Percentiles rank a stretch among this genome's conserved stretches.
These are phyloP conservation scores for Rhea americana DNA, from an alignment of 2,113 vertebrate species.

Conservation along the genomic window DNA sequence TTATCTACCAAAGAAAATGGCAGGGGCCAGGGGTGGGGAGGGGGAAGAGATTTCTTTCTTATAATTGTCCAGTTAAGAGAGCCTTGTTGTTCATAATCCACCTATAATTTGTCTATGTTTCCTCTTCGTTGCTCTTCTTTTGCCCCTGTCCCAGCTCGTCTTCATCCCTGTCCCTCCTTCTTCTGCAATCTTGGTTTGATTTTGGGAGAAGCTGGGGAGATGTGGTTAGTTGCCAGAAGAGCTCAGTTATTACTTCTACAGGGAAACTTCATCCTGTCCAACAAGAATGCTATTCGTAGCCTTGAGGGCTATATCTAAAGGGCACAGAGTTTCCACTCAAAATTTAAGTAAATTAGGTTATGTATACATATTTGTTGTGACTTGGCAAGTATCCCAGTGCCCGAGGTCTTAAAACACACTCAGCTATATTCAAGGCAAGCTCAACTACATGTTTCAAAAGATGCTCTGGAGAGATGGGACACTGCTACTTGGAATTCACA, in stretches of 20 bases:
- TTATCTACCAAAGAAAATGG: background rate
- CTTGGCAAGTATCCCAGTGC: constrained; percentile 50
- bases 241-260: constrained; percentile 22
- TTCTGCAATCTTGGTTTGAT: background rate
- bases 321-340: constrained; percentile 56
- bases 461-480: constrained; percentile 28
- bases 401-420: constrained; percentile 23
- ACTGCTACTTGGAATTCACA: constrained; percentile 10
- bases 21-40: no score
- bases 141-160: background rate
- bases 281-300: constrained; percentile 51
- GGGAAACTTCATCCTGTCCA: constrained; percentile 47
- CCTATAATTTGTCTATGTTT: background rate
- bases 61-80: background rate
- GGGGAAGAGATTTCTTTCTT: background rate
- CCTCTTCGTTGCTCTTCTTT: background rate
- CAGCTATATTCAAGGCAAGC: background rate
- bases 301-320: constrained; percentile 56
- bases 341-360: constrained; percentile 63
- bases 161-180: background rate
- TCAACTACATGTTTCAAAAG: constrained; percentile 3
- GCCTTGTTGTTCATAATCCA: background rate
- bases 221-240: background rate
- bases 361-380: constrained; percentile 66
- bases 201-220: background rate